phyloP scores from a whole-genome alignment of 2,888 invertebrate genomes.

The Mallateleia sp. region DNA sequence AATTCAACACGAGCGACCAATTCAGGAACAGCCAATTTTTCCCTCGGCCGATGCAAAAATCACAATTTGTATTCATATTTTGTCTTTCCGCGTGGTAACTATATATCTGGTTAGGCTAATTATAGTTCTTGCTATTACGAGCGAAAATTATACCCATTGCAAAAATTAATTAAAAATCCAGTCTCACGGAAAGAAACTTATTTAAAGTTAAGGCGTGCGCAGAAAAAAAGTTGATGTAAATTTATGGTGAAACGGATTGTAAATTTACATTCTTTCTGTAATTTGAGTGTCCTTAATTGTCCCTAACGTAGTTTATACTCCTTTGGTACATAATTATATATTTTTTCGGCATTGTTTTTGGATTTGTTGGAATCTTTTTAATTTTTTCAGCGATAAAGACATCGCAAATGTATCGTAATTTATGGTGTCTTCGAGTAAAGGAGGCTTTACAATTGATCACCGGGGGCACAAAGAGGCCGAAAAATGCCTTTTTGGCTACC shows the following conservation, averaged over 20 bases:
- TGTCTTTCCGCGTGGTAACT: constrained; percentile 30
- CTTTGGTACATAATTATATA: too few species aligned
- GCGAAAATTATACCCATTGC: constrained; percentile 44
- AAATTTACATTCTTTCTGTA: too few species aligned
- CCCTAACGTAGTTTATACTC: too few species aligned
- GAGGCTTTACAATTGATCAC: constrained; percentile 3
- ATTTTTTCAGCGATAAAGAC: constrained; percentile 21
- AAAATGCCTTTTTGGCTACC: constrained; percentile 42
- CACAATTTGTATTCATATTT: constrained; percentile 22
- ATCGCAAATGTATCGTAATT: constrained; percentile 19
- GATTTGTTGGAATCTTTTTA: too few species aligned
- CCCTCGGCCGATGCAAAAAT: background rate
- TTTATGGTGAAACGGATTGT: too few species aligned
- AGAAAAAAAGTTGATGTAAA: background rate
- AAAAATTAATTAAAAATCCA: constrained; percentile 53
- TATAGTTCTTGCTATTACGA: constrained; percentile 35
- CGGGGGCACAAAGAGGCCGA: constrained; percentile 20
- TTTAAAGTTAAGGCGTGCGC: background rate
- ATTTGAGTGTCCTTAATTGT: too few species aligned
- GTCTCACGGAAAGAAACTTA: constrained; percentile 32
- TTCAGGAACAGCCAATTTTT: background rate
- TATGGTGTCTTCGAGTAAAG: background rate
- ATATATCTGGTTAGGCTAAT: constrained; percentile 30
- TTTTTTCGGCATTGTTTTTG: too few species aligned
- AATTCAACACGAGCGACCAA: background rate